Percentiles rank a stretch among this genome's conserved stretches.
phyloP scores from a whole-genome alignment of 2,888 invertebrate species.

The Aricia artaxerxes region DNA sequence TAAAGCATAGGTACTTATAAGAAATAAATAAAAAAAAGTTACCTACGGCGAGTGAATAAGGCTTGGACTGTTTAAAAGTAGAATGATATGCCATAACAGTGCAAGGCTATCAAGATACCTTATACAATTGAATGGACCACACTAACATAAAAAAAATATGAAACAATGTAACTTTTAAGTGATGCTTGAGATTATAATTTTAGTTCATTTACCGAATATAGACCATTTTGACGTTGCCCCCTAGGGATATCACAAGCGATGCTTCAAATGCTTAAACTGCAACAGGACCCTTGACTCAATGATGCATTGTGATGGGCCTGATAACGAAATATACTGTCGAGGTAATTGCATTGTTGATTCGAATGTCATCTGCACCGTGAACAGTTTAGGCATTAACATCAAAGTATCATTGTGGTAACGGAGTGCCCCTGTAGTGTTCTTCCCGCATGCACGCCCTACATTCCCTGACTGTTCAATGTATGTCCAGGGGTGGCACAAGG shows the following conservation, averaged over 20 bases:
- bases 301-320: conserved; percentile 95
- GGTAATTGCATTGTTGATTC: conserved; percentile 78
- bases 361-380: conserved; percentile 32
- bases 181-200: not conserved
- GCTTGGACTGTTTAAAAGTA: not conserved
- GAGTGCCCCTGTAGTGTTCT: conserved; percentile 54
- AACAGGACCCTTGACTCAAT: conserved; percentile 92
- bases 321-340: conserved; percentile 95
- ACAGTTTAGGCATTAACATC: conserved; percentile 58
- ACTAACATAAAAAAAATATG: not conserved
- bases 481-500: conserved; percentile 93
- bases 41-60: not conserved
- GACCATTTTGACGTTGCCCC: conserved; percentile 50
- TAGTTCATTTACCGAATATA: not conserved
- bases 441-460: conserved; percentile 58
- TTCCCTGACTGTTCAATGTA: conserved; percentile 67
- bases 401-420: conserved; percentile 64
- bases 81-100: conserved; percentile 1
- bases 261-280: conserved; percentile 94
- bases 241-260: conserved; percentile 93
- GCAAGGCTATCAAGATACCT: conserved; percentile 4
- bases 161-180: not conserved
- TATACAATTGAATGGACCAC: not conserved
- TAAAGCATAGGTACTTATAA: not conserved
- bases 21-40: not conserved